Conservation (phyloP, 1,140 invertebrate genomes). For the Archivesica marissinica region DNA sequence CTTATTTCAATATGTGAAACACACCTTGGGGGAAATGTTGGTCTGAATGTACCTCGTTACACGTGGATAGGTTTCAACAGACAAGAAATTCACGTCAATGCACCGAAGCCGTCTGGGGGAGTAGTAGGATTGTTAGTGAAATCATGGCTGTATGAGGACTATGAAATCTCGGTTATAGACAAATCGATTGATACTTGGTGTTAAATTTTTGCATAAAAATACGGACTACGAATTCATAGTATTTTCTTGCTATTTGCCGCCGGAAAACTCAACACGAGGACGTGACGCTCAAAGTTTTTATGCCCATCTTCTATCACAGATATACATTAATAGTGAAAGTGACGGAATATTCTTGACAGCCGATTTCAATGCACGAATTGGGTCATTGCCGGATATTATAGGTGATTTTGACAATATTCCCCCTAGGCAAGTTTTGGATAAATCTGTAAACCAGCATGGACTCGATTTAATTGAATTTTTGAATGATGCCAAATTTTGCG, state of each 20-base stretch:
- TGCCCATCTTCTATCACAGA: not conserved
- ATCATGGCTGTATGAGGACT: not conserved
- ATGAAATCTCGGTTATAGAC: not conserved
- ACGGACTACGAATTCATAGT: not conserved
- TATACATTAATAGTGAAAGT: not conserved
- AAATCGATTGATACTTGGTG: not conserved
- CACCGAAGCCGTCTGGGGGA: not conserved
- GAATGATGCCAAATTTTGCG: not conserved
- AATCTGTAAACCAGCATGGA: not conserved
- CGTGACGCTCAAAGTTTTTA: not conserved
- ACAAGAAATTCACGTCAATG: not conserved
- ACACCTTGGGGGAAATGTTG: not conserved
- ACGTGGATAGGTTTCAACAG: not conserved
- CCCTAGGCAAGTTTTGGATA: not conserved
- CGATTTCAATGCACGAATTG: not conserved
- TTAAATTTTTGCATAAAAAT: not conserved
- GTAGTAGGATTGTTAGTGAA: constrained; percentile 3
- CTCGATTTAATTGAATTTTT: not conserved
- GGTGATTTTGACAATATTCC: not conserved
- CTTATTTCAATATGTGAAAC: constrained; percentile 31
- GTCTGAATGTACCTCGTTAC: no score
- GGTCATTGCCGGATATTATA: not conserved
- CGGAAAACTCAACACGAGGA: not conserved
- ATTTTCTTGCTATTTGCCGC: not conserved
- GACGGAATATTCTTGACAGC: not conserved